A percentile compares a stretch with the other conserved stretches of the same genome.
These are phyloP conservation scores for Sympetrum striolatum DNA, from an alignment of 2,888 invertebrate genomes.

Conservation along the genomic window DNA sequence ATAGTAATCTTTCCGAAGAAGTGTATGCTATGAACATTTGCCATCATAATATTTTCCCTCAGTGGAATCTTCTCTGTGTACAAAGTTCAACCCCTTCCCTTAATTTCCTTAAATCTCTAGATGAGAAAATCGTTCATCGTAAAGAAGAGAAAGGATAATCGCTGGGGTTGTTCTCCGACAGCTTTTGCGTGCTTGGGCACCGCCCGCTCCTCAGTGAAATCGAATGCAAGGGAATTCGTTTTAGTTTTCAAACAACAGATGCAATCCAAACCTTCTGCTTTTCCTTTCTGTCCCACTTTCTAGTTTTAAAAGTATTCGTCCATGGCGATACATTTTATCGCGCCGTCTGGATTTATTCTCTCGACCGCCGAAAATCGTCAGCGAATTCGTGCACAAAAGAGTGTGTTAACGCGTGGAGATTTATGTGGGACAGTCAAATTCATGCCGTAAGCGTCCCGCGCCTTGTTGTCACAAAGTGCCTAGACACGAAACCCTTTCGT, in stretches of 20 bases:
- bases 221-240: background rate
- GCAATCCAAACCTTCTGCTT: background rate
- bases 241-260: background rate
- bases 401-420: background rate
- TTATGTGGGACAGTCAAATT: background rate
- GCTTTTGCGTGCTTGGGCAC: background rate
- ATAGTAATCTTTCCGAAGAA: no score
- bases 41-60: no score
- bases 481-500: background rate
- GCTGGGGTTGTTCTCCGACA: no score
- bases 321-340: background rate
- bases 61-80: no score
- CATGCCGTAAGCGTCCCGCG: background rate
- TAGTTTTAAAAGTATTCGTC: background rate
- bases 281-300: background rate
- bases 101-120: no score
- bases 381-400: background rate
- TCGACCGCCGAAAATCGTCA: background rate
- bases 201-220: background rate
- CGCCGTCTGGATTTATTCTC: background rate
- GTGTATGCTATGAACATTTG: no score
- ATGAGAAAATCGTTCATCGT: no score
- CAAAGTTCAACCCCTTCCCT: no score
- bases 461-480: background rate
- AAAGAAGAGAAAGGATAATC: no score